A percentile compares a stretch with the other conserved stretches of the same genome.
Evolutionary conservation across 1,140 invertebrate genomes (phyloP).

Genomic region (Scaptodrosophila lebanonensis): DNA sequence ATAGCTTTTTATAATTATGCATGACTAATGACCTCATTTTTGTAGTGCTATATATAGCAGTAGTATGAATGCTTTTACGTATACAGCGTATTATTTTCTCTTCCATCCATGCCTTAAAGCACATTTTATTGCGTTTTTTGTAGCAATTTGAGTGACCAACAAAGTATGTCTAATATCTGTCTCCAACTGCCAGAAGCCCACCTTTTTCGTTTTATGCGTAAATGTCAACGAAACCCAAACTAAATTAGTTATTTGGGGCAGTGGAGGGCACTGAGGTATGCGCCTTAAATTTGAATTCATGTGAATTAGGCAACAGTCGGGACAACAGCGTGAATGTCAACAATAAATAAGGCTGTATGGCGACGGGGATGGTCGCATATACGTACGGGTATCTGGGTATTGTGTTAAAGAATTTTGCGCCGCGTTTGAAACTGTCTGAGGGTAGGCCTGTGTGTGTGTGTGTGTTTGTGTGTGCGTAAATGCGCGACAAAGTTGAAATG

Average conservation of each 20-base stretch:
- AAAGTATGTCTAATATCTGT: too few relatives aligned
- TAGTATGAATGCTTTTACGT: too few relatives aligned
- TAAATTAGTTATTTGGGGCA: conserved; percentile 39
- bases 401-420: conserved; percentile 22
- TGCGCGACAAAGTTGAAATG: conserved; percentile 68
- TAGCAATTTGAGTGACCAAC: too few relatives aligned
- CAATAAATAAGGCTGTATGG: conserved; percentile 29
- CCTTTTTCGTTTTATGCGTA: conserved; percentile 24
- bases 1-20: too few relatives aligned
- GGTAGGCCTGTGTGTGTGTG: conserved; percentile 3
- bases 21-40: too few relatives aligned
- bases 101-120: too few relatives aligned
- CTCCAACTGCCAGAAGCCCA: too few relatives aligned
- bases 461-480: conserved; percentile 30
- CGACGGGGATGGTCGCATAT: too few relatives aligned
- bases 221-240: conserved; percentile 52
- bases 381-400: too few relatives aligned
- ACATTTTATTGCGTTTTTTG: too few relatives aligned
- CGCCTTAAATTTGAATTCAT: conserved; percentile 33
- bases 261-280: not conserved
- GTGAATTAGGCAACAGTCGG: conserved; percentile 30
- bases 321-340: conserved; percentile 6
- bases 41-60: too few relatives aligned
- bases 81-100: too few relatives aligned
- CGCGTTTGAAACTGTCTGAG: not conserved